Conservation (phyloP, 2,113 vertebrate genomes). For the Oryzias javanicus region DNA sequence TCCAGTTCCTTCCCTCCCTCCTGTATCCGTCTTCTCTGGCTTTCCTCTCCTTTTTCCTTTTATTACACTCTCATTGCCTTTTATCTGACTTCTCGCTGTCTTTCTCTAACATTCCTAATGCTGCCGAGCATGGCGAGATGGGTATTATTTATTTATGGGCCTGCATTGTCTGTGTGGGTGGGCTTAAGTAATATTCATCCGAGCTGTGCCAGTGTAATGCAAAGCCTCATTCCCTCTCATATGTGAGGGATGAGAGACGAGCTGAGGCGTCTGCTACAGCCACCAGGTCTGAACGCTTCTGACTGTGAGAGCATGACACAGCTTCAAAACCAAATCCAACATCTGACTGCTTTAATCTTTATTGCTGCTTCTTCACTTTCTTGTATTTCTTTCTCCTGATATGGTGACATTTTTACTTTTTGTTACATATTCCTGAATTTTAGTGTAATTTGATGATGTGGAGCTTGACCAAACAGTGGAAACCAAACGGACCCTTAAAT, state of each 20-base stretch:
- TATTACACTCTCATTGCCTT: conserved; percentile 25
- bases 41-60: not conserved
- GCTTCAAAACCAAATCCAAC: conserved; percentile 45
- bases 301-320: conserved; percentile 5
- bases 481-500: too few species aligned
- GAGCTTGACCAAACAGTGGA: too few species aligned
- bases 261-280: conserved; percentile 43
- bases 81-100: conserved; percentile 34
- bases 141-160: conserved; percentile 69
- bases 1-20: not conserved
- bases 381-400: conserved; percentile 19
- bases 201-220: conserved; percentile 54
- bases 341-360: conserved; percentile 22
- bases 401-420: conserved; percentile 13
- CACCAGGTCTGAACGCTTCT: conserved; percentile 32
- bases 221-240: conserved; percentile 58
- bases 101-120: conserved; percentile 44
- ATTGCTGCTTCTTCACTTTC: conserved; percentile 20
- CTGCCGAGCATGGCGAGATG: conserved; percentile 42
- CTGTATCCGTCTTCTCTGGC: not conserved
- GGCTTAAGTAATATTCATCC: conserved; percentile 71
- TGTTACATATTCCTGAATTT: conserved; percentile 6
- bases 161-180: conserved; percentile 63
- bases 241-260: conserved; percentile 52
- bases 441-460: conserved; percentile 32